These are phyloP conservation scores for Eudyptes chrysolophus DNA, from an alignment of 2,113 vertebrate genomes.

Conservation along the genomic window DNA sequence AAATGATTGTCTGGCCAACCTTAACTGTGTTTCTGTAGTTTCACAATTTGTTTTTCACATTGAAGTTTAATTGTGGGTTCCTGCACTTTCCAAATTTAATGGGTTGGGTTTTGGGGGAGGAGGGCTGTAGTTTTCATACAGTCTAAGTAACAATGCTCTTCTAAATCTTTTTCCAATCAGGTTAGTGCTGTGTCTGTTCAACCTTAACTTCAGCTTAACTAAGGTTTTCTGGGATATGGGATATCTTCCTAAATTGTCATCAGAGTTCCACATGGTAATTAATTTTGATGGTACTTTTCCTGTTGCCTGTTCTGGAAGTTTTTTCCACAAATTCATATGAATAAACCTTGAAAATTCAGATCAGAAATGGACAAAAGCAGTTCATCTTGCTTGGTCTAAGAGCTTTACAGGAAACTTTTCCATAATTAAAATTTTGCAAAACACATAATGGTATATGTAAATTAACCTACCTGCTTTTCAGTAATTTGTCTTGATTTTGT, in stretches of 20 bases:
- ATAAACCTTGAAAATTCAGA: neutral
- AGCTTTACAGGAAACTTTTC: neutral
- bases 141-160: neutral
- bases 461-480: neutral
- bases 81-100: neutral
- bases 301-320: neutral
- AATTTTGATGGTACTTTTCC: neutral
- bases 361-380: neutral
- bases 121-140: neutral
- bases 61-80: neutral
- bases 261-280: neutral
- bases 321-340: neutral
- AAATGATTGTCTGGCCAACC: neutral
- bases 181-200: neutral
- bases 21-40: neutral
- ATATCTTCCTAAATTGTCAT: neutral
- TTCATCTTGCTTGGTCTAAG: neutral
- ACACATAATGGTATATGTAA: neutral
- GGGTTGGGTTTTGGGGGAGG: rapidly evolving
- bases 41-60: neutral
- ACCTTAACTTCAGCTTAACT: neutral
- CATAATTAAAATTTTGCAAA: neutral
- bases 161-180: neutral
- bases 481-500: neutral
- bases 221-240: neutral